Evolutionary conservation across 1,140 invertebrate species (phyloP).

Genomic region (Propsilocerus akamusi): DNA sequence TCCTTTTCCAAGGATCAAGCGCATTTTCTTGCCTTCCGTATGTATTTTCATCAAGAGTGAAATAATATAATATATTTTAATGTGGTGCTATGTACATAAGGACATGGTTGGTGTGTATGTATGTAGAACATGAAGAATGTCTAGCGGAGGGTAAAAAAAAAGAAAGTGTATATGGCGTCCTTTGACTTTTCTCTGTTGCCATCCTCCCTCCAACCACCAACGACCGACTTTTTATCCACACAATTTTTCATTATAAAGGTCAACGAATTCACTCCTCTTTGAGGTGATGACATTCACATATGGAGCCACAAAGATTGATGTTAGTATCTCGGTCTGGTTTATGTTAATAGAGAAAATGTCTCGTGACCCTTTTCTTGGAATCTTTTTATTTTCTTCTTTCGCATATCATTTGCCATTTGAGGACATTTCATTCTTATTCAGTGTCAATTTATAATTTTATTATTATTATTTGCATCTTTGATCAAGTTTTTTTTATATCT

Average conservation of each 20-base stretch:
- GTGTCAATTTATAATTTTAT: too few species aligned
- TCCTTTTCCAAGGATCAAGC: constrained; percentile 1
- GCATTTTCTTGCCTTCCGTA: too few species aligned
- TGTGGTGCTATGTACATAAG: too few species aligned
- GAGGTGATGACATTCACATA: constrained; percentile 2
- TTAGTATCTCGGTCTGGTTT: neutral
- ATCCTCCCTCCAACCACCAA: neutral
- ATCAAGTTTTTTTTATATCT: too few species aligned
- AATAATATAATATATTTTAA: too few species aligned
- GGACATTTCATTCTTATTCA: neutral
- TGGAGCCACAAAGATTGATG: neutral
- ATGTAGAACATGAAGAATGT: too few species aligned
- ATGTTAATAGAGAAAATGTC: too few species aligned
- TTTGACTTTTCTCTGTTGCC: neutral
- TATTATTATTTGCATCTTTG: too few species aligned
- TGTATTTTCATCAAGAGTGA: too few species aligned
- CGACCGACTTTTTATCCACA: too few species aligned
- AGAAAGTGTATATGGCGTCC: neutral
- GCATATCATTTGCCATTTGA: neutral
- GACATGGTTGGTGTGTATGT: too few species aligned
- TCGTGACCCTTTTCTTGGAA: too few species aligned
- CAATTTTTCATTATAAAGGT: neutral
- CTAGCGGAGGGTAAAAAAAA: neutral
- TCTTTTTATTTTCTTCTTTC: neutral
- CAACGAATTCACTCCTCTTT: neutral